phyloP scores from a whole-genome alignment of 2,797 vertebrate genomes.

The Phoeniculus purpureus region DNA sequence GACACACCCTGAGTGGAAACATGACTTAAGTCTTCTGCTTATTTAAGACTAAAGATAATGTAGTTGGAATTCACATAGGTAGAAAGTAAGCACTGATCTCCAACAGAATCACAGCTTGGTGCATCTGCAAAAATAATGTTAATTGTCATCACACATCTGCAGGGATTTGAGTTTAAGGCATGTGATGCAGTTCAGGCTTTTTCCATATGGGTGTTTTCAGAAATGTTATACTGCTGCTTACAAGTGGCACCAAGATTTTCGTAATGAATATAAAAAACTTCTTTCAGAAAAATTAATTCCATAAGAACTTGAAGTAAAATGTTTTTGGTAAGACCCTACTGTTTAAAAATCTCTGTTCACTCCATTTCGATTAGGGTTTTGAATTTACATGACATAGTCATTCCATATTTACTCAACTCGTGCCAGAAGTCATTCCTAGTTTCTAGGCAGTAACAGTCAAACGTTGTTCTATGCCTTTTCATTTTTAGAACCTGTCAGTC shows the following conservation, averaged over 20 bases:
- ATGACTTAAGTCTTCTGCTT: constrained; percentile 25
- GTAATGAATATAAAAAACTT: background rate
- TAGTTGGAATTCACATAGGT: background rate
- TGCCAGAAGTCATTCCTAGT: background rate
- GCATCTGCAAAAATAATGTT: background rate
- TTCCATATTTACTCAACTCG: background rate
- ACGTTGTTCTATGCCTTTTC: background rate
- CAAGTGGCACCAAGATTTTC: background rate
- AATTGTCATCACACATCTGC: background rate
- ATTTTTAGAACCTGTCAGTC: background rate
- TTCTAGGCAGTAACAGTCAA: background rate
- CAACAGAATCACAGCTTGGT: background rate
- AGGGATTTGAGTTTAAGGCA: background rate
- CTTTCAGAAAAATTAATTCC: background rate
- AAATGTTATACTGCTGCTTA: background rate
- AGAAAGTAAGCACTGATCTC: background rate
- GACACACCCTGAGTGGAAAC: constrained; percentile 40
- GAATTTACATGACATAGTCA: background rate
- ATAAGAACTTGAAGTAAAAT: background rate
- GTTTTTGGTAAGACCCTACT: background rate
- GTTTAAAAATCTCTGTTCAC: background rate
- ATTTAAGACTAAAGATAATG: background rate
- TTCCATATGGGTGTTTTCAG: background rate
- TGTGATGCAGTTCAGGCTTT: background rate
- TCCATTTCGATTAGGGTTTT: background rate